phyloP scores from a whole-genome alignment of 2,888 invertebrate genomes.

The Xestia sexstrigata region DNA sequence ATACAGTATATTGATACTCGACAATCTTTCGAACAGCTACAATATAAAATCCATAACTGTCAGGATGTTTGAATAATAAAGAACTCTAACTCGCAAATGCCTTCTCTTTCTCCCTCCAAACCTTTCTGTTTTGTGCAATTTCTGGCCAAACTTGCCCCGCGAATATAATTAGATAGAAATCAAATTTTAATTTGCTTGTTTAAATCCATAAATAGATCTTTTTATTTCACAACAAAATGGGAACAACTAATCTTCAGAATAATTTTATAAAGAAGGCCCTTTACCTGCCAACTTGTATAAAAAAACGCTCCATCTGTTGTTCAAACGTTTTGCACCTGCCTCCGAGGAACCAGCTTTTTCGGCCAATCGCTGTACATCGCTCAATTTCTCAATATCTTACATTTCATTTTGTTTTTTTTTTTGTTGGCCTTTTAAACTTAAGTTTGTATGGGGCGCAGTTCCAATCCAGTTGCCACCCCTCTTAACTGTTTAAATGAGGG shows the following conservation, averaged over 20 bases:
- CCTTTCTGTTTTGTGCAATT: no score
- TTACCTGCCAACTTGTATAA: constrained; percentile 72
- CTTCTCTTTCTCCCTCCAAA: no score
- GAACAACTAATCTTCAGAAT: constrained; percentile 39
- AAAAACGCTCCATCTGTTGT: constrained; percentile 75
- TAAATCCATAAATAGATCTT: neutral
- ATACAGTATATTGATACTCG: neutral
- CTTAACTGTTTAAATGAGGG: constrained; percentile 71
- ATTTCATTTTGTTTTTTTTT: constrained; percentile 11
- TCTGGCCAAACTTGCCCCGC: no score
- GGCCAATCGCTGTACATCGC: constrained; percentile 34
- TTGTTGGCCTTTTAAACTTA: constrained; percentile 9
- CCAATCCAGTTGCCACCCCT: constrained; percentile 68
- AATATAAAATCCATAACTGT: neutral
- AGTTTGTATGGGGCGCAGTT: constrained; percentile 44
- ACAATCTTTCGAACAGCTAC: neutral
- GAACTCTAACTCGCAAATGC: neutral
- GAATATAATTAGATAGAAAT: no score
- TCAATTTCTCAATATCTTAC: constrained; percentile 25
- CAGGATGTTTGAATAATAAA: neutral
- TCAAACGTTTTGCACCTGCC: constrained; percentile 82
- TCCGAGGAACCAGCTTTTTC: constrained; percentile 63
- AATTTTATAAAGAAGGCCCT: constrained; percentile 58
- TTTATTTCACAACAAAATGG: constrained; percentile 19
- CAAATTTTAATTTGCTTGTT: neutral